Evolutionary conservation across 2,888 invertebrate species (phyloP).

Genomic region (Hirtodrosophila histrioides): DNA sequence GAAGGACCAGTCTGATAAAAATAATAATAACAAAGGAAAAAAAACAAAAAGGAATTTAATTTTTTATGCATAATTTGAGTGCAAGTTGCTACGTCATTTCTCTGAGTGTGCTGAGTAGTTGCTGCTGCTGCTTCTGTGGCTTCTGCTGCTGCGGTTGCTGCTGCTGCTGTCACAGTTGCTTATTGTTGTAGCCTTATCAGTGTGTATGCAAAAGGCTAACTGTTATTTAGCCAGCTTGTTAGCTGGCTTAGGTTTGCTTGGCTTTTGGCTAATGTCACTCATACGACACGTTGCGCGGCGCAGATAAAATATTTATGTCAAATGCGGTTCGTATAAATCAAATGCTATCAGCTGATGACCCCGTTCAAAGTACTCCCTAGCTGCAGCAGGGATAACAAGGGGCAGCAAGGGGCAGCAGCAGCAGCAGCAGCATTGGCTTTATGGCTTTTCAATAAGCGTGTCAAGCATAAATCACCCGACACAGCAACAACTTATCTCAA

Average conservation of each 20-base stretch:
- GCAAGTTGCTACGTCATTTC: too few species aligned
- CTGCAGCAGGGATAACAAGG: constrained; percentile 10
- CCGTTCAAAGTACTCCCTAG: constrained; percentile 43
- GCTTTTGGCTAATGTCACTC: constrained; percentile 75
- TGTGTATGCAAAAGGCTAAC: constrained; percentile 76
- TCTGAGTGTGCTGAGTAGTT: constrained; percentile 1
- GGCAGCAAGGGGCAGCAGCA: not conserved
- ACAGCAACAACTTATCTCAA: constrained; percentile 66
- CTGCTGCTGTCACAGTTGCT: constrained; percentile 48
- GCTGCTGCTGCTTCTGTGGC: constrained; percentile 16
- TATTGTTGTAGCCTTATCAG: constrained; percentile 75
- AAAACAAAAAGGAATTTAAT: too few species aligned
- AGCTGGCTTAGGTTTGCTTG: constrained; percentile 40
- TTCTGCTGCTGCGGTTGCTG: constrained; percentile 33
- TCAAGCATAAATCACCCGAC: constrained; percentile 71
- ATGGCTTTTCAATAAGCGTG: constrained; percentile 79
- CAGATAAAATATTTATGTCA: constrained; percentile 75
- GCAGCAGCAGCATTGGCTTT: constrained; percentile 23
- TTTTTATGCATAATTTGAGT: too few species aligned
- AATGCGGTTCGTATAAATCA: constrained; percentile 71
- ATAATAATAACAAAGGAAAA: too few species aligned
- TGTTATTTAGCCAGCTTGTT: constrained; percentile 64
- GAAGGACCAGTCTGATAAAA: too few species aligned
- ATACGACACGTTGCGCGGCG: constrained; percentile 71
- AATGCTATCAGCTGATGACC: constrained; percentile 78